Conservation (phyloP, 1,140 invertebrate species). For the Dinoponera quadriceps region DNA sequence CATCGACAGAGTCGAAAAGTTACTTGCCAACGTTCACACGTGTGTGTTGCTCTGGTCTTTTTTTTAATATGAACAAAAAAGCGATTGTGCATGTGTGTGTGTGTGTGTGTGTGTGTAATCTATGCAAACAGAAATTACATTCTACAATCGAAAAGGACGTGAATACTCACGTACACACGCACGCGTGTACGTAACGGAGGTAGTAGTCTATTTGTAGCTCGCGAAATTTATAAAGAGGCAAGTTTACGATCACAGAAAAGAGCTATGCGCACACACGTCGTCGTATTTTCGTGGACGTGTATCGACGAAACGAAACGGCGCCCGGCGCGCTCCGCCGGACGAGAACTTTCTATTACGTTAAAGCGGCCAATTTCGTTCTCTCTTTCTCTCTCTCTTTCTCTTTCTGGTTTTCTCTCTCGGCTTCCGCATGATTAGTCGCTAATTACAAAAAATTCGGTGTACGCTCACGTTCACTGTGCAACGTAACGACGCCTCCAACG, state of each 20-base stretch:
- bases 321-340: neutral
- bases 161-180: slow-evolving; percentile 46
- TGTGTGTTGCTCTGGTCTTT: neutral
- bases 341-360: neutral
- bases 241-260: slow-evolving; percentile 78
- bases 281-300: slow-evolving; percentile 22
- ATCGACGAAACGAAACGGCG: slow-evolving; percentile 7
- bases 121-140: slow-evolving; percentile 16
- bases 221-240: slow-evolving; percentile 69
- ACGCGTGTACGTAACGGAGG: slow-evolving; percentile 55
- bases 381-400: neutral
- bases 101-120: neutral
- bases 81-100: too few species aligned
- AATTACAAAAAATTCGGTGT: neutral
- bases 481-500: too few species aligned
- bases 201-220: slow-evolving; percentile 67
- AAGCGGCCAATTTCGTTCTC: neutral
- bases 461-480: neutral
- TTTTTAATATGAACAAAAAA: neutral
- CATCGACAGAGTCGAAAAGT: slow-evolving; percentile 6
- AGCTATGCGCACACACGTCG: slow-evolving; percentile 63
- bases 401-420: neutral
- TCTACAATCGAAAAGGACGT: slow-evolving; percentile 27
- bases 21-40: neutral
- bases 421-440: neutral